phyloP scores from a whole-genome alignment of 2,113 vertebrate genomes.

The Peromyscus polionotus region DNA sequence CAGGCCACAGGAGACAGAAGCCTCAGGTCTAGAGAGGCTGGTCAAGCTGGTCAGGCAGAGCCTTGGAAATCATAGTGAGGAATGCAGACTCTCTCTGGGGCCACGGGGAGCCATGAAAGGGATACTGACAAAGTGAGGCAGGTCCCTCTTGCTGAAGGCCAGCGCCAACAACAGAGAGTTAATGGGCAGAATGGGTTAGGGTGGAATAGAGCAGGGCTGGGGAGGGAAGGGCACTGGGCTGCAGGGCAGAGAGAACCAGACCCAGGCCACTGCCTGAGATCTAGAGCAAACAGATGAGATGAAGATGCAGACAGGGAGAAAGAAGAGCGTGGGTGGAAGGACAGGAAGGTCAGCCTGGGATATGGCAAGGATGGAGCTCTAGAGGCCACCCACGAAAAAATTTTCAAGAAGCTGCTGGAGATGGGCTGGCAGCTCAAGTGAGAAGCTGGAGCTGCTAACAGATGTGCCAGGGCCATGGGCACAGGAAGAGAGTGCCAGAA shows the following conservation, averaged over 20 bases:
- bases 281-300: neutral
- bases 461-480: neutral
- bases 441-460: neutral
- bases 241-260: neutral
- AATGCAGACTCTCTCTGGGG: neutral
- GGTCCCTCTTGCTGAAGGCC: neutral
- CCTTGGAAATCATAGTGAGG: neutral
- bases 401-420: neutral
- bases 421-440: neutral
- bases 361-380: neutral
- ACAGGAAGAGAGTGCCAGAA: neutral
- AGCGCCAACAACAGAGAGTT: neutral
- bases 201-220: slow-evolving; percentile 73
- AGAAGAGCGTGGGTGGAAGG: slow-evolving; percentile 65
- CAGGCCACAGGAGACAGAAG: neutral
- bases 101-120: neutral
- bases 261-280: neutral
- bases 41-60: neutral
- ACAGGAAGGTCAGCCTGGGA: neutral
- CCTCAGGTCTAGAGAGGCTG: neutral
- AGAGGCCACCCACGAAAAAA: neutral
- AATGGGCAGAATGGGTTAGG: neutral
- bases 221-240: slow-evolving; percentile 68
- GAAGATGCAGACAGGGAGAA: neutral
- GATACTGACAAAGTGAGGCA: neutral